phyloP scores from a whole-genome alignment of 2,797 vertebrate genomes.

The Scarus forsteni region DNA sequence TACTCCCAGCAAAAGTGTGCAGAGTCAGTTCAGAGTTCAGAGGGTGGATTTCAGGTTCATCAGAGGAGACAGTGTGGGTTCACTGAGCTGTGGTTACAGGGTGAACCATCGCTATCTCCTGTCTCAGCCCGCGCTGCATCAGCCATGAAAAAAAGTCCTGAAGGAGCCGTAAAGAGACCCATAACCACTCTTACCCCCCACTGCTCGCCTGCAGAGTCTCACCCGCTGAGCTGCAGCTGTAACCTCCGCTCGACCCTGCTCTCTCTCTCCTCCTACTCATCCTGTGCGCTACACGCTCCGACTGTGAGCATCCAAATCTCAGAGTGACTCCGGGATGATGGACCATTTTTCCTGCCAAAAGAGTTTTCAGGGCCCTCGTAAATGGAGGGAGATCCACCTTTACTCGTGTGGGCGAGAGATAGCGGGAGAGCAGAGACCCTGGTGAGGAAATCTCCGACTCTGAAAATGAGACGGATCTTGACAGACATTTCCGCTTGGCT shows the following conservation, averaged over 20 bases:
- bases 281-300: slow-evolving; percentile 19
- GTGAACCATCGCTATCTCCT: slow-evolving; percentile 2
- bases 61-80: slow-evolving; percentile 4
- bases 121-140: slow-evolving; percentile 28
- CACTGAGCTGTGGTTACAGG: slow-evolving; percentile 4
- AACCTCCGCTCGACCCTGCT: slow-evolving; percentile 56
- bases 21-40: slow-evolving; percentile 3
- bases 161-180: slow-evolving; percentile 20
- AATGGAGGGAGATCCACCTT: slow-evolving; percentile 36
- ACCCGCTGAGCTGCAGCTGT: slow-evolving; percentile 33
- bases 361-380: slow-evolving; percentile 25
- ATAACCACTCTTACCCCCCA: slow-evolving; percentile 22
- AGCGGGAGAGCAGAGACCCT: slow-evolving; percentile 35
- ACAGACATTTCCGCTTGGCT: slow-evolving; percentile 42
- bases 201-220: slow-evolving; percentile 28
- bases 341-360: slow-evolving; percentile 54
- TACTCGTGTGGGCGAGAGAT: slow-evolving; percentile 33
- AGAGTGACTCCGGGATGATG: slow-evolving; percentile 50
- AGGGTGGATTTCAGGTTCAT: slow-evolving; percentile 1
- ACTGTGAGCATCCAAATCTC: slow-evolving; percentile 36
- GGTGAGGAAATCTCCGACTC: slow-evolving; percentile 48
- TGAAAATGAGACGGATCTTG: slow-evolving; percentile 54
- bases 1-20: background rate
- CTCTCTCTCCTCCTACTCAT: slow-evolving; percentile 41
- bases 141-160: slow-evolving; percentile 18